phyloP scores from a whole-genome alignment of 2,113 vertebrate genomes.

The Sylvietta virens region DNA sequence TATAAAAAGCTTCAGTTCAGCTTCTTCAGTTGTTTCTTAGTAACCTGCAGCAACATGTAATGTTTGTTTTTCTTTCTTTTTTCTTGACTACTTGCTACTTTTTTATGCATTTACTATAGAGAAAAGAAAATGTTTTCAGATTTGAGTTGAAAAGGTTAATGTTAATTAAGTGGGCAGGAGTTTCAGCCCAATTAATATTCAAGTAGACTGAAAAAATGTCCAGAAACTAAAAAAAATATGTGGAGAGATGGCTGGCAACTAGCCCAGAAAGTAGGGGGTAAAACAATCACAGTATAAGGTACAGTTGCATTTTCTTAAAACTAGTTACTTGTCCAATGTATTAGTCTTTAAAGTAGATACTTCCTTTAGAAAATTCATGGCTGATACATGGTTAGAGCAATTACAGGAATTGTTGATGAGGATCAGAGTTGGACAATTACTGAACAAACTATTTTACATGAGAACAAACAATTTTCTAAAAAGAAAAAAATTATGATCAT shows the following conservation, averaged over 20 bases:
- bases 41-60: neutral
- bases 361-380: neutral
- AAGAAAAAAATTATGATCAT: neutral
- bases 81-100: neutral
- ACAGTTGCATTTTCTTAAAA: neutral
- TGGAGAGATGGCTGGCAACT: neutral
- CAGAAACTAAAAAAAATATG: neutral
- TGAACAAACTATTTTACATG: neutral
- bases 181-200: neutral
- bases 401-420: neutral
- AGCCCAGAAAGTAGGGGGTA: neutral
- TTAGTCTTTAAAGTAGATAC: neutral
- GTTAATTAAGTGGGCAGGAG: neutral
- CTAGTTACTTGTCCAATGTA: neutral
- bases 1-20: no score
- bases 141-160: neutral
- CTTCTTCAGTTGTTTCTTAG: neutral
- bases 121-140: neutral
- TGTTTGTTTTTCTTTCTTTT: neutral
- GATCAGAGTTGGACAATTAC: neutral
- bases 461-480: neutral
- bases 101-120: neutral
- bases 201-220: neutral
- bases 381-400: neutral
- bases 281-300: neutral